Evolutionary conservation across 2,888 invertebrate species (phyloP).

Genomic region (Oeneis ivallda): DNA sequence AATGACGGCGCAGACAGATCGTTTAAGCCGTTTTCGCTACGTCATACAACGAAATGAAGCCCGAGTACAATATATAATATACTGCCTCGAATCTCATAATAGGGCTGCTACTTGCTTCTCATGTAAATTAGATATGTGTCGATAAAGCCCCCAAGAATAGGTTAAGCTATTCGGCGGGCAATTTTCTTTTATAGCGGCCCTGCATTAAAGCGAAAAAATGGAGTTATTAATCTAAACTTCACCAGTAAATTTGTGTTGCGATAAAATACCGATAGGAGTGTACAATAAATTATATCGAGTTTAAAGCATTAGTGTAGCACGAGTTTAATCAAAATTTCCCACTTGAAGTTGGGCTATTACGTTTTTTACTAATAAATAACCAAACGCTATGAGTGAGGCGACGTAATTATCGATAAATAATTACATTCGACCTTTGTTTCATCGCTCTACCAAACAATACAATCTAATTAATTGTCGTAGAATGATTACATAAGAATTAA

Average conservation of each 20-base stretch:
- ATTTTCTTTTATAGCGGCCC: constrained; percentile 32
- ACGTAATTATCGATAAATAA: constrained; percentile 28
- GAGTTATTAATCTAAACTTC: constrained; percentile 63
- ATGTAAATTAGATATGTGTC: constrained; percentile 40
- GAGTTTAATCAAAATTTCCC: constrained; percentile 35
- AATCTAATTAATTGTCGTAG: constrained; percentile 23
- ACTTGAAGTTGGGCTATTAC: constrained; percentile 14
- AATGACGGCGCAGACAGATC: constrained; percentile 75
- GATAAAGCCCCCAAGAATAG: constrained; percentile 31
- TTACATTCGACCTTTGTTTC: constrained; percentile 32
- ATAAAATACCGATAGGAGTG: constrained; percentile 61
- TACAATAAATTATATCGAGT: constrained; percentile 51
- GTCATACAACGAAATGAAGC: constrained; percentile 71
- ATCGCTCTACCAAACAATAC: constrained; percentile 24
- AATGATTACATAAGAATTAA: no score
- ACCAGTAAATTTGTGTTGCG: constrained; percentile 57
- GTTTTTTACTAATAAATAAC: constrained; percentile 16
- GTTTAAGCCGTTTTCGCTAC: constrained; percentile 68
- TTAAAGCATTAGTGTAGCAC: constrained; percentile 46
- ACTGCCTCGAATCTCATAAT: constrained; percentile 43
- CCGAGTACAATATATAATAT: constrained; percentile 43
- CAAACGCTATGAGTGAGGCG: constrained; percentile 15
- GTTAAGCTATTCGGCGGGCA: constrained; percentile 26
- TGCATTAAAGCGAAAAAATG: constrained; percentile 42
- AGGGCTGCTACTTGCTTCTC: constrained; percentile 40